Base-by-base conservation (phyloP, 2,113 vertebrate genomes). In the Petrocephalus microphthalmus region DNA sequence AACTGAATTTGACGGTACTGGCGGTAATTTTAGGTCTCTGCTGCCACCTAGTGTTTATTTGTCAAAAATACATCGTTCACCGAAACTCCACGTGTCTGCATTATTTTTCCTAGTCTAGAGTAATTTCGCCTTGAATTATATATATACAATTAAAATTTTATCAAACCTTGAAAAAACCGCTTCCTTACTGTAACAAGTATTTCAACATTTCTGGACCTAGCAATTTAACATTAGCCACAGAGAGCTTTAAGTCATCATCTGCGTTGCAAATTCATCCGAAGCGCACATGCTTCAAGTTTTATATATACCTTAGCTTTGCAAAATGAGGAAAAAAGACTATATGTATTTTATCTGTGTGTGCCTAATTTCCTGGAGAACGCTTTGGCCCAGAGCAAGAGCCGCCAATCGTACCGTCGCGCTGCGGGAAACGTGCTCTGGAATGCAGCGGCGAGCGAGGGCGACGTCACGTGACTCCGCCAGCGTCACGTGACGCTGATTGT, bases 31-130 rank as follows among this genome's bases (percentile, higher is more conserved):
- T 71, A 74, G 82, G 64, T 45, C 91, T 92, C 87, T 92, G 90
- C 93, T 94, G 90, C 82, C 93, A 88, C 82, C 93, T 92, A 51
- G 82, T 93, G 94, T 92, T 81, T 10, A 22, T 42, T 47, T 60
- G 19, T 45, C 3, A 64, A 64, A 86, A 86, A 60, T 57, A 53
- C 29, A 84, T 20, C 20, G 17, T 25, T 52, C 78, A 82, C 33
- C n/a, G 2, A 42, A 45, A 45, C 81, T 83, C 64, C 25, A 10
- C 3, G 7, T n/a, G 22, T 67, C 60, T n/a, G 7, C 22, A 25
- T 33, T 19, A 82, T 82, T 82, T 83, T 47, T 17, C 45, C 37
- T 17, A 81, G 15, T 19, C 29, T 33, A 71, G 33, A 29, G 22
- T 33, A 74, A 74, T 74, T 33, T 13, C 33, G 5, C 64, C 25